These are phyloP conservation scores for Nymphalis polychloros DNA, from an alignment of 2,888 invertebrate genomes.

Conservation along the genomic window DNA sequence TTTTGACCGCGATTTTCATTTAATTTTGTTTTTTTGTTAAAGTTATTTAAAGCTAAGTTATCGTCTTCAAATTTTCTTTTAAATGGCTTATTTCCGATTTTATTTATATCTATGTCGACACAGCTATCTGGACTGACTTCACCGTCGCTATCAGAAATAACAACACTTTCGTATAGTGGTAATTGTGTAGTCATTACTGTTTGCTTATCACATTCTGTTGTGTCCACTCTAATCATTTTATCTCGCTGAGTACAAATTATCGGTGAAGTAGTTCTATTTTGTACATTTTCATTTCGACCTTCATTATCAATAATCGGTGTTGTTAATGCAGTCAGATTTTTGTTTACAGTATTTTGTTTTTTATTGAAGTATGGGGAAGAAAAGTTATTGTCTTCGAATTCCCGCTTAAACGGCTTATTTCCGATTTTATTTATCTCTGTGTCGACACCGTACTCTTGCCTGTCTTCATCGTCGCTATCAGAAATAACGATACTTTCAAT, in stretches of 20 bases:
- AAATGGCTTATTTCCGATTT: background rate
- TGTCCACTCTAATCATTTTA: slow-evolving; percentile 46
- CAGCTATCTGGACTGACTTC: slow-evolving; percentile 55
- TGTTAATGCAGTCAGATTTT: slow-evolving; percentile 27
- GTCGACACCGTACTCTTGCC: too few relatives aligned
- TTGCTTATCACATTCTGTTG: slow-evolving; percentile 1
- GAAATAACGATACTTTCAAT: slow-evolving; percentile 54
- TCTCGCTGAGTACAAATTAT: slow-evolving; percentile 64
- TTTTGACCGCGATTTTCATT: slow-evolving; percentile 45
- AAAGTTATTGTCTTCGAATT: too few relatives aligned
- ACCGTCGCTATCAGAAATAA: slow-evolving; percentile 67
- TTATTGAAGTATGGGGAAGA: too few relatives aligned
- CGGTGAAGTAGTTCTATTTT: slow-evolving; percentile 62
- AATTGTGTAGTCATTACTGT: slow-evolving; percentile 29
- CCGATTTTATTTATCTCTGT: too few relatives aligned
- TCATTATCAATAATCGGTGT: background rate
- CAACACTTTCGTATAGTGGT: slow-evolving; percentile 41
- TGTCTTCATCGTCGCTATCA: slow-evolving; percentile 48
- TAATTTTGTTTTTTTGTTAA: slow-evolving; percentile 64
- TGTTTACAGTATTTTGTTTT: slow-evolving; percentile 45
- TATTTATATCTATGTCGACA: slow-evolving; percentile 14
- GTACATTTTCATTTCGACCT: slow-evolving; percentile 29
- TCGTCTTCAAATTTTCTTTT: slow-evolving; percentile 56
- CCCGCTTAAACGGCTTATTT: too few relatives aligned
- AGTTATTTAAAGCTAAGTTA: slow-evolving; percentile 64